Base-by-base conservation (phyloP, 2,113 vertebrate species). In the Petaurus breviceps region DNA sequence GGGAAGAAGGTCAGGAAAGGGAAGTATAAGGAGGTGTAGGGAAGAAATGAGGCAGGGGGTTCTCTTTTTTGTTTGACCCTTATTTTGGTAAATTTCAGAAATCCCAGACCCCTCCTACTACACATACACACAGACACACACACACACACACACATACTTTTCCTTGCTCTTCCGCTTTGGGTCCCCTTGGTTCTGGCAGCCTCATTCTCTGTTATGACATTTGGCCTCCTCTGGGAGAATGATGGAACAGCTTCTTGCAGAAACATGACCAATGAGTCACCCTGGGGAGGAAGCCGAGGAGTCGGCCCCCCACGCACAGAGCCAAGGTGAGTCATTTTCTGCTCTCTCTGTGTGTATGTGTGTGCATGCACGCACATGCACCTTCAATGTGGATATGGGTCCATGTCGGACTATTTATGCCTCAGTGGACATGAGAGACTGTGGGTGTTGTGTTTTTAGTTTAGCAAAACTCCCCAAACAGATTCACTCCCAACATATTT, bases 151-250 rank as follows among this genome's bases (percentile, higher is more conserved):
- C 37, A 84, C 37, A 84, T 11, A 93, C 91, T 97, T 95, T 94
- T 91, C 84, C 52, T 92, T 94, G 50, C 90, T 97, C 50, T 91
- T 93, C 95, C 89, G 7, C 43, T 93, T 94, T 49, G 14, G 92
- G 93, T 93, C 92, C 55, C 54, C 95, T 94, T 26, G 68, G 97
- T 96, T 94, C 95, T 89, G 92, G 93, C 96, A 98, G 94, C 93
- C 96, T 97, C 94, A 95, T 92, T 94, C 55, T 95, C 96, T 96
- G 37, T 91, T 46, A 93, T 95, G 97, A 97, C 96, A 97, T 97
- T 97, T 98, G 96, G 94, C 92, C 98, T 97, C 97, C 96, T 95
- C 89, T 96, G 97, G 98, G 97, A 98, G 93, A 97, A 96, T 90
- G 95, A 96, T 93, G 96, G 95, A 97, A 96, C 93, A 96, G 97